phyloP scores from a whole-genome alignment of 2,888 invertebrate genomes.

The Ethmia dodecea region DNA sequence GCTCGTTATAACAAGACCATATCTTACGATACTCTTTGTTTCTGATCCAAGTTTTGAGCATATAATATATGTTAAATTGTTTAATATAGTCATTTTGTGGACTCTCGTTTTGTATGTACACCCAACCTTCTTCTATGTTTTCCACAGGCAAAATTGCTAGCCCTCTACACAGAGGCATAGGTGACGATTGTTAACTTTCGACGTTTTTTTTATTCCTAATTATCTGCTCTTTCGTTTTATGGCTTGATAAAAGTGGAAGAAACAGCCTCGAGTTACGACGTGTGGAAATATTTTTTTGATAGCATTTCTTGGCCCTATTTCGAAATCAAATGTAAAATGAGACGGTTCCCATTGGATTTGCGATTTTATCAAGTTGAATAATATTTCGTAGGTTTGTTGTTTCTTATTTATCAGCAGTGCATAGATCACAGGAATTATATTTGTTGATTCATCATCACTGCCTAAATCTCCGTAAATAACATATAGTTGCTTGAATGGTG shows the following conservation, averaged over 20 bases:
- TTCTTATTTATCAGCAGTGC: slow-evolving; percentile 4
- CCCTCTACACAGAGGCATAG: slow-evolving; percentile 4
- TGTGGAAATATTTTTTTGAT: not conserved
- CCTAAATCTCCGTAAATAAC: slow-evolving; percentile 8
- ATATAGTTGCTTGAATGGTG: slow-evolving; percentile 8
- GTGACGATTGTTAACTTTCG: slow-evolving; percentile 5
- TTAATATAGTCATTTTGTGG: not conserved
- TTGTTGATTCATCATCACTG: slow-evolving; percentile 5
- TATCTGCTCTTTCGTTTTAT: not conserved
- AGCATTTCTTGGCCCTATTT: not conserved
- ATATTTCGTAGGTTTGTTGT: slow-evolving; percentile 2
- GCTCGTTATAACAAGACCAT: no score
- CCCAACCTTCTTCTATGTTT: slow-evolving; percentile 5
- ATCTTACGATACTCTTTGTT: not conserved
- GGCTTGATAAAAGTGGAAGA: not conserved
- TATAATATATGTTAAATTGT: not conserved
- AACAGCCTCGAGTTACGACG: not conserved
- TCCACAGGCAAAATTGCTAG: slow-evolving; percentile 7
- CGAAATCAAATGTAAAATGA: not conserved
- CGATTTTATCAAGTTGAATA: not conserved
- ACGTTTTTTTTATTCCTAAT: not conserved
- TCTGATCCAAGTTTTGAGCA: not conserved
- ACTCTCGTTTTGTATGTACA: not conserved
- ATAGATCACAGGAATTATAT: slow-evolving; percentile 7
- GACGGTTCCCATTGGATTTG: not conserved